Percentiles rank a stretch among this genome's conserved stretches.
Conservation (phyloP, 2,888 invertebrate genomes). For the Meandrusa payeni region DNA sequence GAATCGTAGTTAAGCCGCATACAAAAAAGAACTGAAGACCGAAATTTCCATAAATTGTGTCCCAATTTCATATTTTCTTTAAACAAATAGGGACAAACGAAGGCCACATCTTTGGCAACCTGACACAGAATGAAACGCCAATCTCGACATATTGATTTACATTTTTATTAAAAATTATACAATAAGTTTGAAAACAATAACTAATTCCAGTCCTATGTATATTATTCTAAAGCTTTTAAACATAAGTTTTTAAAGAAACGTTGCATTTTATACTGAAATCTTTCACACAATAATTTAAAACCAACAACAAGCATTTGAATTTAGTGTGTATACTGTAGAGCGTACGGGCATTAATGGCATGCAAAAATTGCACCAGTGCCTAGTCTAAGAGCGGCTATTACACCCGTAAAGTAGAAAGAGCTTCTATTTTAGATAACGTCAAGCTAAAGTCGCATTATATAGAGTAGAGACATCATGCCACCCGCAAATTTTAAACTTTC, state of each 20-base stretch:
- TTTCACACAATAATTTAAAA: not conserved
- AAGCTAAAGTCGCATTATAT: constrained; percentile 28
- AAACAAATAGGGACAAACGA: too few species aligned
- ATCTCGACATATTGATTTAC: too few species aligned
- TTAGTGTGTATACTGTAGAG: not conserved
- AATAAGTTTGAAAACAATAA: too few species aligned
- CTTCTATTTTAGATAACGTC: constrained; percentile 25
- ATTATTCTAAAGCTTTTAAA: too few species aligned
- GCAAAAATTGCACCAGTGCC: constrained; percentile 9
- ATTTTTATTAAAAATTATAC: too few species aligned
- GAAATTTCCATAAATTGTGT: too few species aligned
- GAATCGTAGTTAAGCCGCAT: too few species aligned
- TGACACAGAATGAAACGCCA: too few species aligned
- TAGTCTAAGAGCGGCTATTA: constrained; percentile 13
- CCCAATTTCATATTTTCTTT: too few species aligned
- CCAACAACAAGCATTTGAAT: constrained; percentile 2
- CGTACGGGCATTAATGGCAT: constrained; percentile 14
- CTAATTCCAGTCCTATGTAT: too few species aligned
- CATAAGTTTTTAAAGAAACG: not conserved
- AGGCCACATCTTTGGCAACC: too few species aligned
- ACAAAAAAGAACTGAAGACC: too few species aligned
- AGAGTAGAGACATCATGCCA: constrained; percentile 28
- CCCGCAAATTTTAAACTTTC: constrained; percentile 48
- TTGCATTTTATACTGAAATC: constrained; percentile 10
- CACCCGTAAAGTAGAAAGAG: constrained; percentile 21